A percentile compares a stretch with the other conserved stretches of the same genome.
Evolutionary conservation across 2,113 vertebrate species (phyloP).

Genomic region (Picathartes gymnocephalus): DNA sequence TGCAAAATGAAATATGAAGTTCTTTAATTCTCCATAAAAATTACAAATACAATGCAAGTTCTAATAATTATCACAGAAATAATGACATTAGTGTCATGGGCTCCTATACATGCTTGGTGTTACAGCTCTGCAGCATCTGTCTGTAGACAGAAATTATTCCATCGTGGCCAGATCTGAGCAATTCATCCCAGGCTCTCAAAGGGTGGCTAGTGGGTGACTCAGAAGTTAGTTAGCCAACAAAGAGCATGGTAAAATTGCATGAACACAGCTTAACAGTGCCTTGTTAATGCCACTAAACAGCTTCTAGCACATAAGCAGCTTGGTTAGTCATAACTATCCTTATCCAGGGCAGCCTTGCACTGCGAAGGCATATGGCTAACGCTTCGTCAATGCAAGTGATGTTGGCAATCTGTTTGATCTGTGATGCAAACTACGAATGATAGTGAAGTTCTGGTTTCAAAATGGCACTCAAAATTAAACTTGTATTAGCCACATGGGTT

Average conservation of each 20-base stretch:
- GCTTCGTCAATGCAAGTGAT: not conserved
- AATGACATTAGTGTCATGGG: not conserved
- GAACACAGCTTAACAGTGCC: not conserved
- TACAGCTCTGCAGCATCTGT: not conserved
- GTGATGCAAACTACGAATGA: not conserved
- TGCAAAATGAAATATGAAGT: not conserved
- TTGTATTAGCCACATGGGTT: not conserved
- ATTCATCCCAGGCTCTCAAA: not conserved
- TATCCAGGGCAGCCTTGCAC: not conserved
- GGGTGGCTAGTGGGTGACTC: not conserved
- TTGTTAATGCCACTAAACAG: not conserved
- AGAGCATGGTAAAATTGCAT: not conserved
- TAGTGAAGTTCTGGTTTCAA: not conserved
- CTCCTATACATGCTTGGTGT: not conserved
- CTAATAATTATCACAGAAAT: not conserved
- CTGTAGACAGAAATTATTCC: not conserved
- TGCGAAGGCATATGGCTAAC: rapidly evolving
- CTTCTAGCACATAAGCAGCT: not conserved
- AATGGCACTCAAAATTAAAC: not conserved
- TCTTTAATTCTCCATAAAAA: not conserved
- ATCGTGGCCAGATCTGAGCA: not conserved
- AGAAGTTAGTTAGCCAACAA: not conserved
- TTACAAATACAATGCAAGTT: not conserved
- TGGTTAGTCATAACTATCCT: not conserved
- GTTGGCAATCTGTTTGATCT: not conserved